phyloP scores from a whole-genome alignment of 1,140 invertebrate genomes.

The Megathymus violae region DNA sequence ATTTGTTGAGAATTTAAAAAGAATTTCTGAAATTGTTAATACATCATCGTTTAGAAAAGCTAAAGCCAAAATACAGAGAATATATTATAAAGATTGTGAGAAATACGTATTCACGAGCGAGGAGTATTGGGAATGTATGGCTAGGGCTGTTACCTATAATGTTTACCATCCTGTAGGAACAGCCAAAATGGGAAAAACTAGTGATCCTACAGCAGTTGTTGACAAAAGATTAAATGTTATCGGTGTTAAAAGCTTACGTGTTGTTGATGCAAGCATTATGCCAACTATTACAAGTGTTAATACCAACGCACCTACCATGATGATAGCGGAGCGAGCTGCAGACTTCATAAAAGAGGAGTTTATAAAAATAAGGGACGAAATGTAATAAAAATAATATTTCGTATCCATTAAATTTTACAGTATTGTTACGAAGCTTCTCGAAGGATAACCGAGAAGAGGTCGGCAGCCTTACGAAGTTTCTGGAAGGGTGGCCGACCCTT shows the following conservation, averaged over 20 bases:
- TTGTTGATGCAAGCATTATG: conserved; percentile 91
- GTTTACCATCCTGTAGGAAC: conserved; percentile 86
- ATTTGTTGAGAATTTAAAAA: conserved; percentile 59
- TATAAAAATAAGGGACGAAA: conserved; percentile 48
- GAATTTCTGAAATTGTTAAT: conserved; percentile 57
- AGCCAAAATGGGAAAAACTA: conserved; percentile 91
- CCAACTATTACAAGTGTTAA: conserved; percentile 89
- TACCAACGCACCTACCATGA: conserved; percentile 89
- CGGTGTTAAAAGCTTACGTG: conserved; percentile 87
- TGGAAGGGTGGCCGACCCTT: too few relatives aligned
- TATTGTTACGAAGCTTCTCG: too few relatives aligned
- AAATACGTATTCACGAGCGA: conserved; percentile 54
- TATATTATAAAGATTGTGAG: conserved; percentile 65
- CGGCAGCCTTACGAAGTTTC: too few relatives aligned
- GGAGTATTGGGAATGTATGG: conserved; percentile 74
- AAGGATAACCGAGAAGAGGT: too few relatives aligned
- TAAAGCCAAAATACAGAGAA: conserved; percentile 66
- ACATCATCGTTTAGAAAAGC: conserved; percentile 55
- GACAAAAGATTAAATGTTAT: conserved; percentile 88
- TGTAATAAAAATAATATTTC: too few relatives aligned
- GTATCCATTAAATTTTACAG: too few relatives aligned
- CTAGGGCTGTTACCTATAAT: conserved; percentile 68
- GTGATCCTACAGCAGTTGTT: conserved; percentile 89
- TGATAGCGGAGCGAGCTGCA: conserved; percentile 94
- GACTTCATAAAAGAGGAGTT: conserved; percentile 90